A percentile compares a stretch with the other conserved stretches of the same genome.
phyloP scores from a whole-genome alignment of 2,888 invertebrate species.

The Stenichneumon culpator region DNA sequence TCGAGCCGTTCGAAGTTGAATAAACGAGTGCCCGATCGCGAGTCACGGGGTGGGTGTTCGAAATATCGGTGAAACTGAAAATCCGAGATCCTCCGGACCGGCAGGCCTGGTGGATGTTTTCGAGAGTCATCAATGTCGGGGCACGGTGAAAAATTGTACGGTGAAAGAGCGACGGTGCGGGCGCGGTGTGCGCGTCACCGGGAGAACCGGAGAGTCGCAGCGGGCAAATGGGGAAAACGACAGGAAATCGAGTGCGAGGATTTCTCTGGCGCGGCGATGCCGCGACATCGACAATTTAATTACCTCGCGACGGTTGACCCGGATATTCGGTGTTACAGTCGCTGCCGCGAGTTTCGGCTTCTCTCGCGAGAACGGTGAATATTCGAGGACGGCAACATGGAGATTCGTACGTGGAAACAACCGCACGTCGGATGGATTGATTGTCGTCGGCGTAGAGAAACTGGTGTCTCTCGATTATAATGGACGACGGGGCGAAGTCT shows the following conservation, averaged over 20 bases:
- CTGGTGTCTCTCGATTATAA: background rate
- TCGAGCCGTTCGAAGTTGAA: background rate
- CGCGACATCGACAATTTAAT: conserved; percentile 71
- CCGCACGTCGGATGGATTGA: background rate
- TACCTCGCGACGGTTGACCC: conserved; percentile 68
- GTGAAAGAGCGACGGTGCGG: background rate
- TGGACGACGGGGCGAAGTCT: background rate
- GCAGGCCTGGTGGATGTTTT: conserved; percentile 37
- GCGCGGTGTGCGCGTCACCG: background rate
- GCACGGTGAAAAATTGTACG: conserved; percentile 22
- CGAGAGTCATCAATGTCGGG: conserved; percentile 45
- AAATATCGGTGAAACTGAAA: background rate
- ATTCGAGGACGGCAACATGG: background rate
- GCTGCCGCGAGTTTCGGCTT: background rate
- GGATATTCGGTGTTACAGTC: conserved; percentile 60
- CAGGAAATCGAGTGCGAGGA: conserved; percentile 43
- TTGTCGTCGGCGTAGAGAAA: background rate
- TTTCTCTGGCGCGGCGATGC: conserved; percentile 34
- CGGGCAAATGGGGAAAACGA: background rate
- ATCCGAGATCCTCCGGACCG: background rate
- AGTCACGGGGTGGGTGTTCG: background rate
- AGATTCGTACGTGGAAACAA: conserved; percentile 8
- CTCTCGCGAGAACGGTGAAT: background rate
- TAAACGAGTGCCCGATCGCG: background rate
- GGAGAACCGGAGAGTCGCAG: background rate